These are phyloP conservation scores for Cisticola juncidis DNA, from an alignment of 2,113 vertebrate genomes.

Conservation along the genomic window DNA sequence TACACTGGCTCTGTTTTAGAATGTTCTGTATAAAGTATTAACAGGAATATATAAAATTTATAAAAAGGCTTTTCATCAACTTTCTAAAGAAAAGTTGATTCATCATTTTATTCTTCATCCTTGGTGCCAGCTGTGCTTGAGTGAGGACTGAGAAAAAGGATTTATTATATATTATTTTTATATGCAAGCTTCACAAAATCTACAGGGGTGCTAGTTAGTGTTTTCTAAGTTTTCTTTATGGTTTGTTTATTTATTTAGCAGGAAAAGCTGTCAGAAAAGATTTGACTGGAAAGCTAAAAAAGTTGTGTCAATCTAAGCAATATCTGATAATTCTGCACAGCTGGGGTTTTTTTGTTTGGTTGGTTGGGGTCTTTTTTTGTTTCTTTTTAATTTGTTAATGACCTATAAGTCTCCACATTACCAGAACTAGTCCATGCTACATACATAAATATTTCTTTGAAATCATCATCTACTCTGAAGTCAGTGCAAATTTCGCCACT, in stretches of 20 bases:
- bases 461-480: not conserved
- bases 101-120: not conserved
- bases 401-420: not conserved
- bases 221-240: not conserved
- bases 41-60: not conserved
- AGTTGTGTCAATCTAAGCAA: not conserved
- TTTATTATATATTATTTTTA: not conserved
- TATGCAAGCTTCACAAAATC: not conserved
- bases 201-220: not conserved
- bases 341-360: not conserved
- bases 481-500: not conserved
- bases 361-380: not conserved
- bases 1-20: not conserved
- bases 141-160: not conserved
- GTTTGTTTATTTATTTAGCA: conserved; percentile 10
- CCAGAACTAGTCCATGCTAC: not conserved
- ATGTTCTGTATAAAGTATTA: not conserved
- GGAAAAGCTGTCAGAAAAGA: not conserved
- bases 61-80: not conserved
- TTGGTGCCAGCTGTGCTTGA: not conserved
- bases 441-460: not conserved
- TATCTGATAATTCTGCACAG: not conserved
- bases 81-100: not conserved
- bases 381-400: not conserved
- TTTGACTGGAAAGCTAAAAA: conserved; percentile 11